Evolutionary conservation across 1,140 invertebrate genomes (phyloP), one percentile per base, ranked within the genome.

Genomic region (Panagrolaimus sp.): DNA sequence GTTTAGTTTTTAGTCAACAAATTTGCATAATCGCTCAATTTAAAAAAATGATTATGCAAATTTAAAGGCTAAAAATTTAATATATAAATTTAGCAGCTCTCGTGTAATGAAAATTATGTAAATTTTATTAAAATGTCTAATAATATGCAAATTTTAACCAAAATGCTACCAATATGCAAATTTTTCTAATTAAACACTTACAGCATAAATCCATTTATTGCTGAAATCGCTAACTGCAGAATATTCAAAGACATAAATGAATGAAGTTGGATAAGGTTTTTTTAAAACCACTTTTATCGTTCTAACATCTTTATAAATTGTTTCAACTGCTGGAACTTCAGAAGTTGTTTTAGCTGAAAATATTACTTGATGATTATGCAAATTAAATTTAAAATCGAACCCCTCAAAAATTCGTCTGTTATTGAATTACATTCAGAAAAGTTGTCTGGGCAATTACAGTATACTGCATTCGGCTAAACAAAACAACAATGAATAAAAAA

Each of bases 391-490:
- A n/a, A n/a, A n/a, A n/a, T n/a, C n/a, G n/a, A 38, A 64, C 69
- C 68, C 45, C 67, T 75, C 15, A 75, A 45, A 32, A 76, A 67
- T 46, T 77, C 72, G 38, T 80, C 78, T n/a, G 72, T 80, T 32
- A 79, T 70, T 12, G 48, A 46, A 55, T 65, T 63, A 47, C 78
- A 80, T 14, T 52, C 48, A 15, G 73, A 66, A 21, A 55, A 52
- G 63, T 76, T 68, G 32, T 78, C 63, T n/a, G 78, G 74, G 63
- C 76, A 77, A 64, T 79, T 79, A 63, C 76, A 77, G 65, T 77
- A 77, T 15, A 80, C 76, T 10, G 76, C 77, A 38, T 76, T 77
- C 12, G 76, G 76, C 73, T 74, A 38, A 7, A 74, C 28, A 28
- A 1, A 72, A 2, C 4, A 69, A 58, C 14, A n/a, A 47, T 44